Conservation (phyloP, 2,113 vertebrate species). For the Hucho hucho region DNA sequence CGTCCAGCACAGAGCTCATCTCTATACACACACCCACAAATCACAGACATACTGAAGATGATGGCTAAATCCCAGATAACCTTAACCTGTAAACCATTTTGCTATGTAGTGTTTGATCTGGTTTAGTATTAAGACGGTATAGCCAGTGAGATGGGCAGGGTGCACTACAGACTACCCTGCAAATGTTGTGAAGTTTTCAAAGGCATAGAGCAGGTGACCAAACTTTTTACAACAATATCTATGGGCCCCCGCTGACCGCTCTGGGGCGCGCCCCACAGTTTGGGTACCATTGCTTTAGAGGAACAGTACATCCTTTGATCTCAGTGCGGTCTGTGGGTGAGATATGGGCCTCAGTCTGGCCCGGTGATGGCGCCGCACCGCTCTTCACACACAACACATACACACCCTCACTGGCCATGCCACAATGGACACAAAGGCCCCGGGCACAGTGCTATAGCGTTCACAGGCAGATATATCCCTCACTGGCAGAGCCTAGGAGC, state of each 20-base stretch:
- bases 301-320: conserved; percentile 70
- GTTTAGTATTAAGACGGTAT: conserved; percentile 46
- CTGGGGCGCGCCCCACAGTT: no score
- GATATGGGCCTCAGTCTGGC: conserved; percentile 46
- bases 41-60: background rate
- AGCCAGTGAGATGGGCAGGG: conserved; percentile 28
- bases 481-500: conserved; percentile 48
- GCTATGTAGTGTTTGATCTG: background rate
- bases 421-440: conserved; percentile 71
- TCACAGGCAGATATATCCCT: conserved; percentile 59
- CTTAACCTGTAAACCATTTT: no score
- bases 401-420: conserved; percentile 40
- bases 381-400: conserved; percentile 45
- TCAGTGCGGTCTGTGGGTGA: conserved; percentile 57
- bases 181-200: conserved; percentile 66
- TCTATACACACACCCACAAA: background rate
- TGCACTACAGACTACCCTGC: conserved; percentile 36
- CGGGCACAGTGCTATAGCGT: conserved; percentile 64
- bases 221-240: no score
- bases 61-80: background rate
- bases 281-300: conserved; percentile 22
- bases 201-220: conserved; percentile 41
- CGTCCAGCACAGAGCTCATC: background rate
- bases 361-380: conserved; percentile 45
- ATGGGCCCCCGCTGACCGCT: no score